A percentile compares a stretch with the other conserved stretches of the same genome.
phyloP scores from a whole-genome alignment of 2,113 vertebrate species.

The Peromyscus maniculatus region DNA sequence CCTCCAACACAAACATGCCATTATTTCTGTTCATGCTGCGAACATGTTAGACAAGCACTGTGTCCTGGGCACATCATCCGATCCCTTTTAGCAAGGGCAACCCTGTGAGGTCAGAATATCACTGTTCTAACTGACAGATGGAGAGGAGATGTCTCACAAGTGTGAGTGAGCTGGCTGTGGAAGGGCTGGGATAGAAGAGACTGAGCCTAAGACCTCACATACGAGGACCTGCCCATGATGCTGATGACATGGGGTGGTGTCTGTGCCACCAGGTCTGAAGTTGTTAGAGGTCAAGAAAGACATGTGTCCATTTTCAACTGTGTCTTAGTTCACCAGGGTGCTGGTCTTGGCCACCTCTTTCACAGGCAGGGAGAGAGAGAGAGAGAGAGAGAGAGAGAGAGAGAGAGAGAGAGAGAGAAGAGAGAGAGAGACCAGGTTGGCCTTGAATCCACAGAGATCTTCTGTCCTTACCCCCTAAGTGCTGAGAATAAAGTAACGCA shows the following conservation, averaged over 20 bases:
- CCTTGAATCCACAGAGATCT: neutral
- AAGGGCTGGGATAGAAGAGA: neutral
- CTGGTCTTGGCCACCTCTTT: neutral
- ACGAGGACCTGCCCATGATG: neutral
- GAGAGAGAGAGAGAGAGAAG: neutral
- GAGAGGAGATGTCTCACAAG: neutral
- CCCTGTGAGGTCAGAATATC: no score
- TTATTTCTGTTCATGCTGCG: neutral
- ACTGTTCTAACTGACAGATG: neutral
- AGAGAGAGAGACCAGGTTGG: neutral
- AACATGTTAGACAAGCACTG: neutral
- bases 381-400: neutral
- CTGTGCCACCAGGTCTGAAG: neutral
- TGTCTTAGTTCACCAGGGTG: neutral
- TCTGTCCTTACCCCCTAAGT: neutral
- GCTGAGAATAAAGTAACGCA: neutral
- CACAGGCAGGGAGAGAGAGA: neutral
- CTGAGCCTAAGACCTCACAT: neutral
- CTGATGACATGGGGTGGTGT: neutral
- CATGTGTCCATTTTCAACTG: neutral
- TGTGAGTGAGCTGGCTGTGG: neutral
- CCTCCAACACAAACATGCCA: neutral
- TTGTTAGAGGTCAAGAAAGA: neutral
- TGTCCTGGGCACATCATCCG: fast-evolving
- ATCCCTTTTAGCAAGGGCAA: neutral